Evolutionary conservation across 2,888 invertebrate species (phyloP).

Genomic region (Rhaphigaster nebulosa): DNA sequence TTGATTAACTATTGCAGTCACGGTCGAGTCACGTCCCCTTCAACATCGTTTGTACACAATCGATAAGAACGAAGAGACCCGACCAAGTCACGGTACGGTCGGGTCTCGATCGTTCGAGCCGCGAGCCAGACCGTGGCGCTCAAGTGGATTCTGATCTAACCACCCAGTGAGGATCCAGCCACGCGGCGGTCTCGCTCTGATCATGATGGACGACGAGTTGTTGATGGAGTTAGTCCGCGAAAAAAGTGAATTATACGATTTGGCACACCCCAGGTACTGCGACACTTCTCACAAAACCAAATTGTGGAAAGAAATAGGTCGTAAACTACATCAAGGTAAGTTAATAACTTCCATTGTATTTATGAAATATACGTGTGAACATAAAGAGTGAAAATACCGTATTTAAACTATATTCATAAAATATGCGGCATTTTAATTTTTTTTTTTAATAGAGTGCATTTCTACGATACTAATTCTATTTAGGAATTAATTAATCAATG

Average conservation of each 20-base stretch:
- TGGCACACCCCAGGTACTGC: neutral
- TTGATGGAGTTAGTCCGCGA: neutral
- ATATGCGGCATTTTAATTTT: too few relatives aligned
- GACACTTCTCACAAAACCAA: neutral
- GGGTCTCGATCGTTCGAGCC: neutral
- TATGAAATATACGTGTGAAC: too few relatives aligned
- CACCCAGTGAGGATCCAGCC: neutral
- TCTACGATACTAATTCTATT: too few relatives aligned
- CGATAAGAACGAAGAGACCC: neutral
- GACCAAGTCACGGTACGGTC: neutral
- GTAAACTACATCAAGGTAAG: slow-evolving; percentile 4
- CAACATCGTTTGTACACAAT: neutral
- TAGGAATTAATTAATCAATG: too few relatives aligned
- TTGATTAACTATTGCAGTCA: too few relatives aligned
- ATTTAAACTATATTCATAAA: too few relatives aligned
- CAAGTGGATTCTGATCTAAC: neutral
- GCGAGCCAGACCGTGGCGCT: slow-evolving; percentile 5
- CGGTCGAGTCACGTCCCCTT: too few relatives aligned
- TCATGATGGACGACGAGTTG: slow-evolving; percentile 25
- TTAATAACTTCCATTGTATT: neutral
- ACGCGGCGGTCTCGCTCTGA: neutral
- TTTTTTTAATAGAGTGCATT: too few relatives aligned
- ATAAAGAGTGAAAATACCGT: too few relatives aligned
- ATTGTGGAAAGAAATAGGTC: slow-evolving; percentile 15
- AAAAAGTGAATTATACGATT: neutral